Evolutionary conservation across 2,888 invertebrate species (phyloP).

Genomic region (Cephus spinipes): DNA sequence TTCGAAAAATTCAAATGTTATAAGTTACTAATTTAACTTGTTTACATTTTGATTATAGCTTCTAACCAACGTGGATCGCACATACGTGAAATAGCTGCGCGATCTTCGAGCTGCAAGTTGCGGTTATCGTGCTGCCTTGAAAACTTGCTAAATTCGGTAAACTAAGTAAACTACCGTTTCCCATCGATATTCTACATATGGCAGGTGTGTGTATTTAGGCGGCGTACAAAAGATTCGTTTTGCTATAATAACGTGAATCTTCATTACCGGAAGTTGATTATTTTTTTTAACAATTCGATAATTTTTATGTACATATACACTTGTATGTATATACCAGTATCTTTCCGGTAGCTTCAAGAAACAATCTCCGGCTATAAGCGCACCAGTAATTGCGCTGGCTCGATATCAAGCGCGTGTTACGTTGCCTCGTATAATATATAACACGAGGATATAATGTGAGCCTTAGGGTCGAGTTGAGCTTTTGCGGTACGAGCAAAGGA

Average conservation of each 20-base stretch:
- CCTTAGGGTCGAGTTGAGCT: conserved; percentile 9
- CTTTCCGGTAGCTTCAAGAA: not conserved
- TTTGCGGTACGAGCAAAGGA: conserved; percentile 1
- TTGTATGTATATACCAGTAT: not conserved
- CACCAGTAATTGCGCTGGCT: not conserved
- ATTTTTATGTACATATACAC: too few species aligned
- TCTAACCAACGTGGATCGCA: not conserved
- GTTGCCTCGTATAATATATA: conserved; percentile 4
- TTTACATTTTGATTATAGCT: not conserved
- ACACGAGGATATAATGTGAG: not conserved
- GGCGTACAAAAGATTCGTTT: not conserved
- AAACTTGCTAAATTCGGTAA: not conserved
- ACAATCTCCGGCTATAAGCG: not conserved
- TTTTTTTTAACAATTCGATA: not conserved
- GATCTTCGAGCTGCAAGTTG: not conserved
- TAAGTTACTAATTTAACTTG: not conserved
- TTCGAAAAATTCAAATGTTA: not conserved
- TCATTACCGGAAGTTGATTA: not conserved
- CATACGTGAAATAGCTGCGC: not conserved
- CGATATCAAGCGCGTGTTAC: not conserved
- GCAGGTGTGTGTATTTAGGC: not conserved
- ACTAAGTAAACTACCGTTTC: not conserved
- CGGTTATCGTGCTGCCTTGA: not conserved
- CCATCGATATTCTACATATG: not conserved
- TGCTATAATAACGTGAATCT: not conserved